These are phyloP conservation scores for Cybosia mesomella DNA, from an alignment of 2,888 invertebrate species.

Conservation along the genomic window DNA sequence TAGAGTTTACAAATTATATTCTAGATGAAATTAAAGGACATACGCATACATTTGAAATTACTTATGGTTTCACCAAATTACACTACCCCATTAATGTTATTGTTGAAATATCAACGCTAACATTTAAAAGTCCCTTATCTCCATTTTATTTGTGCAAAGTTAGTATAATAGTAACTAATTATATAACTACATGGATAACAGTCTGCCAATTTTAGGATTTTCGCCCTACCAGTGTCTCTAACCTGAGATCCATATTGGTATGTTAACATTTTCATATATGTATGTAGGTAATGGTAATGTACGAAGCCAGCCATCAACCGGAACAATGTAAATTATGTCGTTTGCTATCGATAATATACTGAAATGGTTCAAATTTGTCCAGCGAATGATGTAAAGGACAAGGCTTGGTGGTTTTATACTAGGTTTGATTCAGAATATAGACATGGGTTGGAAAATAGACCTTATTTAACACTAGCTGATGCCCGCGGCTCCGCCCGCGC, in stretches of 20 bases:
- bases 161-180: no score
- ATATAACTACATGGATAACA: neutral
- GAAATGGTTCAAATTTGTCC: neutral
- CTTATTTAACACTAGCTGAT: no score
- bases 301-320: neutral
- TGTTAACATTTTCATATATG: neutral
- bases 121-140: neutral
- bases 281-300: neutral
- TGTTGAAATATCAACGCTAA: no score
- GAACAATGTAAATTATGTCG: neutral
- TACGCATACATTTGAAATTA: neutral
- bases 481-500: no score
- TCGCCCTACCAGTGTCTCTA: neutral
- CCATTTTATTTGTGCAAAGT: neutral
- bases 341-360: neutral
- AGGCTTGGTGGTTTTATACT: no score
- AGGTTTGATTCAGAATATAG: no score
- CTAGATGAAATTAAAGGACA: neutral
- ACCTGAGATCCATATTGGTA: neutral
- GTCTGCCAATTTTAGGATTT: neutral
- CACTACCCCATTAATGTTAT: no score
- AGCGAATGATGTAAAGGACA: neutral
- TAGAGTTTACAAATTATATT: no score
- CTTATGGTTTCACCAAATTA: no score
- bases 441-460: no score